Conservation (phyloP, 1,140 invertebrate species). For the Drosophila santomea region DNA sequence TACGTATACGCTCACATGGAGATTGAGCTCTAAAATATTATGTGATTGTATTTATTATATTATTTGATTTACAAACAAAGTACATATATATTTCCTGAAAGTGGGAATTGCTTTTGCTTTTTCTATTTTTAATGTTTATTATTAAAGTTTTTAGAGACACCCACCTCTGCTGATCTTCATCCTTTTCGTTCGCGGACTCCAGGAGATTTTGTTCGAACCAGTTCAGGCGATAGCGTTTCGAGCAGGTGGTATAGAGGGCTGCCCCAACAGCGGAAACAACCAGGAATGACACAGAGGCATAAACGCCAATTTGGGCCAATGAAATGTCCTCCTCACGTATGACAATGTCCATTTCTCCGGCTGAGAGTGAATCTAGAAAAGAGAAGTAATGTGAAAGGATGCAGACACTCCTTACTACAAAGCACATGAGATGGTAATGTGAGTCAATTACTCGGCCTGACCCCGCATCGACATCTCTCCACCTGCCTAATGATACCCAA, state of each 20-base stretch:
- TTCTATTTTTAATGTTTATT: too few species aligned
- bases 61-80: too few species aligned
- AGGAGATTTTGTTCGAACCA: conserved; percentile 86
- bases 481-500: conserved; percentile 48
- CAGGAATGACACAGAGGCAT: conserved; percentile 79
- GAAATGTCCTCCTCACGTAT: conserved; percentile 82
- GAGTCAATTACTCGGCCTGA: conserved; percentile 37
- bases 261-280: conserved; percentile 83
- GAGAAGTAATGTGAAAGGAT: not conserved
- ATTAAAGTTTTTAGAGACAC: not conserved
- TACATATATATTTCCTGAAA: too few species aligned
- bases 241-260: conserved; percentile 85
- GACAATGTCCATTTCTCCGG: conserved; percentile 73
- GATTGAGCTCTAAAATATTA: too few species aligned
- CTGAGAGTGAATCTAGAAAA: not conserved
- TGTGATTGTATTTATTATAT: too few species aligned
- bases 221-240: conserved; percentile 85
- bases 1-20: too few species aligned
- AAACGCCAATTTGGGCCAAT: conserved; percentile 78
- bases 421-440: conserved; percentile 11
- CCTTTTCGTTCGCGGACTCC: conserved; percentile 84
- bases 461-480: conserved; percentile 16
- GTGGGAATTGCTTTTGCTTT: too few species aligned
- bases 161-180: conserved; percentile 80
- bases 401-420: not conserved